phyloP scores from a whole-genome alignment of 2,113 vertebrate species.

The Gnathonemus echidnorhynchus region DNA sequence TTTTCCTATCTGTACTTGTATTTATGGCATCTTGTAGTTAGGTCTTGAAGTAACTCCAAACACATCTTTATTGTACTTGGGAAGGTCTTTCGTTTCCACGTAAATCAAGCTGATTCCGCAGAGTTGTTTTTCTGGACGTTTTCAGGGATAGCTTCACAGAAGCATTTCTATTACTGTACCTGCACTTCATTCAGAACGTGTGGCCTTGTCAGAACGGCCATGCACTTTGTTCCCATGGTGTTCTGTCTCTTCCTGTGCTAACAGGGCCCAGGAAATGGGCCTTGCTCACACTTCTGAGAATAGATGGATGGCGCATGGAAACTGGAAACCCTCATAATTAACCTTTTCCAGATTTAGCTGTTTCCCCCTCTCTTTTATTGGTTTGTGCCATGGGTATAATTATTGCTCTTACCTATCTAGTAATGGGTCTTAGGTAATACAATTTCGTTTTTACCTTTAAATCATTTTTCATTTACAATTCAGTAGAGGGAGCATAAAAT shows the following conservation, averaged over 20 bases:
- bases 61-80: neutral
- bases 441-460: neutral
- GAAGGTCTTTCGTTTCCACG: neutral
- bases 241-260: neutral
- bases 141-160: neutral
- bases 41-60: neutral
- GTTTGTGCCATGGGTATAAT: neutral
- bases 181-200: neutral
- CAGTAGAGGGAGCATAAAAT: neutral
- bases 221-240: neutral
- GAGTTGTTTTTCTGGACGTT: neutral
- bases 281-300: neutral
- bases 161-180: neutral
- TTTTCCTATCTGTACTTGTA: neutral
- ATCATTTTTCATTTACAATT: neutral
- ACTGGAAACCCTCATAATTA: neutral
- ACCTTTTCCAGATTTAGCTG: neutral
- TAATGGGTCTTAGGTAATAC: neutral
- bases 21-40: neutral
- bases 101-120: neutral
- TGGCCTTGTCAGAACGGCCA: neutral
- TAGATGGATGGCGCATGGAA: neutral
- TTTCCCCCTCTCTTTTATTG: neutral
- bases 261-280: slow-evolving; percentile 10
- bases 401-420: neutral